These are phyloP conservation scores for Hydroisotoma schaefferi DNA, from an alignment of 2,888 invertebrate genomes.

Conservation along the genomic window DNA sequence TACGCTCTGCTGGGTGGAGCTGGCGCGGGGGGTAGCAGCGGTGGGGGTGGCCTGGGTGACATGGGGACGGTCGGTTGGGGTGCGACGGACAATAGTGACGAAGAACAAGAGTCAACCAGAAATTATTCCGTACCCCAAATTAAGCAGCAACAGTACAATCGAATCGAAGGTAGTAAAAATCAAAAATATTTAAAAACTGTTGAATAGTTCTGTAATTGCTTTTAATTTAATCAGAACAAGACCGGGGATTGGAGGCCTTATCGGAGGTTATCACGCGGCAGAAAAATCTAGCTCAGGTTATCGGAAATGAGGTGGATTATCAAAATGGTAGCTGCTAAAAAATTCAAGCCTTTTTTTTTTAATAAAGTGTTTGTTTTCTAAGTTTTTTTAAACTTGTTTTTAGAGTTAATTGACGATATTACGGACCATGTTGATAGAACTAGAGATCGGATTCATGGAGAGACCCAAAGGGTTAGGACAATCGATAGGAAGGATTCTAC, in stretches of 20 bases:
- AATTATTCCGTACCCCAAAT: conserved; percentile 56
- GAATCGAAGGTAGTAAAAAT: conserved; percentile 58
- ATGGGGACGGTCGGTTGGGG: conserved; percentile 55
- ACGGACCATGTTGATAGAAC: conserved; percentile 69
- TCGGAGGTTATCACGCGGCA: conserved; percentile 71
- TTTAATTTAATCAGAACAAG: conserved; percentile 71
- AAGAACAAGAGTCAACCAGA: conserved; percentile 52
- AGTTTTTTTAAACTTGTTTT: conserved; percentile 47
- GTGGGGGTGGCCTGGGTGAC: conserved; percentile 52
- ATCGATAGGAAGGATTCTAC: conserved; percentile 67
- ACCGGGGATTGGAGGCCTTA: conserved; percentile 69
- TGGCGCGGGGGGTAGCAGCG: conserved; percentile 30
- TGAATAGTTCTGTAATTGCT: too few relatives aligned
- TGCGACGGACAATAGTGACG: conserved; percentile 54
- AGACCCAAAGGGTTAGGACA: conserved; percentile 64
- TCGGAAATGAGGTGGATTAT: conserved; percentile 70
- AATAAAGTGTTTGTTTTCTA: not conserved
- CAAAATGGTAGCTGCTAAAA: conserved; percentile 53
- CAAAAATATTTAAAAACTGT: conserved; percentile 3
- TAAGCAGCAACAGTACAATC: conserved; percentile 59
- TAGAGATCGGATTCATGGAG: conserved; percentile 63
- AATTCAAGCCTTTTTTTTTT: not conserved
- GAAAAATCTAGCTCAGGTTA: conserved; percentile 69
- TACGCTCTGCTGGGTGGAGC: conserved; percentile 5
- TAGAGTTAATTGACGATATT: conserved; percentile 72